phyloP scores from a whole-genome alignment of 2,888 invertebrate genomes.

The Vandiemenella viatica region DNA sequence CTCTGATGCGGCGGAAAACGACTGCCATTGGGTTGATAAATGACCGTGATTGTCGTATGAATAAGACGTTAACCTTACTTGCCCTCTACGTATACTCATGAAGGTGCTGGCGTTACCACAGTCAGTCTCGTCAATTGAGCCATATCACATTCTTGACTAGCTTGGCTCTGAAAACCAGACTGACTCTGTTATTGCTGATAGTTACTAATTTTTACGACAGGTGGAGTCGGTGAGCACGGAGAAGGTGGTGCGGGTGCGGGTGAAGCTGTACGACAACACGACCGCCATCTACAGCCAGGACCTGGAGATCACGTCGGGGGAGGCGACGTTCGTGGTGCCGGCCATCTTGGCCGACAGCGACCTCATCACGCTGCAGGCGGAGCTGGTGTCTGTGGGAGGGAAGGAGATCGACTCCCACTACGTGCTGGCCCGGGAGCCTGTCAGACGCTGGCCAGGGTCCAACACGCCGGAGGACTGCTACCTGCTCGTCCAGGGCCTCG shows the following conservation, averaged over 20 bases:
- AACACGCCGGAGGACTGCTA: conserved; percentile 52
- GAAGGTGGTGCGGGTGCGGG: conserved; percentile 46
- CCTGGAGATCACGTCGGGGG: conserved; percentile 50
- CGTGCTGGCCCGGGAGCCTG: conserved; percentile 45
- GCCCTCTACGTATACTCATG: no score
- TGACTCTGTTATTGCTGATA: no score
- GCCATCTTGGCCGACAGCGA: conserved; percentile 51
- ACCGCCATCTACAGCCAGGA: conserved; percentile 56
- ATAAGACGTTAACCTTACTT: no score
- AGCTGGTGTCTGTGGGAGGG: conserved; percentile 50
- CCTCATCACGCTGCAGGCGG: conserved; percentile 47
- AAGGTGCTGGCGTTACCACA: no score
- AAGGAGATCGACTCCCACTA: conserved; percentile 56
- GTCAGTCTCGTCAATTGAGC: no score
- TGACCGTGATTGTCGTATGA: no score
- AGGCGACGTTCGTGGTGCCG: conserved; percentile 48
- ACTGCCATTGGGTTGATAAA: no score
- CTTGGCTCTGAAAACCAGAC: no score
- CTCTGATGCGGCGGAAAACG: no score
- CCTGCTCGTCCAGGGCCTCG: conserved; percentile 46
- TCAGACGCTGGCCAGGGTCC: conserved; percentile 49
- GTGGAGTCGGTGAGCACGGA: conserved; percentile 55
- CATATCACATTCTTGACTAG: no score
- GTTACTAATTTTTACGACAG: no score
- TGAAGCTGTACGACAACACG: conserved; percentile 49